Evolutionary conservation across 2,797 vertebrate genomes (phyloP), one percentile per base, ranked within the genome.

Genomic region (Liparis tanakae): DNA sequence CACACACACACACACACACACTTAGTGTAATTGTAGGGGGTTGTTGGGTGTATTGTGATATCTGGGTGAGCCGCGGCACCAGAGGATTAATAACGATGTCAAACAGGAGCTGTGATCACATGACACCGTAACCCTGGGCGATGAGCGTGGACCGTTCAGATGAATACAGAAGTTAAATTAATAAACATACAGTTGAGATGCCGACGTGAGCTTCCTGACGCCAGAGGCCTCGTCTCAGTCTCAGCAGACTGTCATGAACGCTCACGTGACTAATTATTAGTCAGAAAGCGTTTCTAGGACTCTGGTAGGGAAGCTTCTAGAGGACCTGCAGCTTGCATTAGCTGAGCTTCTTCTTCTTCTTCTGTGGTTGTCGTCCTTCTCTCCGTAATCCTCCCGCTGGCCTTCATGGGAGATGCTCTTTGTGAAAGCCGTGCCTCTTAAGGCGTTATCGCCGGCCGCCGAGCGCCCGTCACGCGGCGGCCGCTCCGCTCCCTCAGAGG

Each of bases 71-170:
- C 83, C 71, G 76, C 85, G 80, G 70, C 63, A 50, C 13, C 65
- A 22, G 70, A 62, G 72, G 85, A 93, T 94, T 92, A 91, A 92
- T 91, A 90, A 91, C 93, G 89, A 90, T 85, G 56, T 81, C 86
- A 88, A 91, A 86, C 33, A 65, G 44, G 54, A 87, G 78, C 84
- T 82, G 54, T 59, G 78, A 78, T 78, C 25, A 78, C 80, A 77
- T 79, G 80, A 79, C 25, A 30, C 25, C 2, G 25, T 30, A 2
- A 30, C 25, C 1, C 25, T 4, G 25, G 25, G 25, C 4, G 25
- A 30, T 30, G 2, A 1, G 4, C 4, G 25, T 30, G 25, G 2
- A 30, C 25, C 4, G 2, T 30, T 30, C 25, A 30, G 4, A 30
- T 30, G 4, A 30, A 30, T 30, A 30, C 25, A 30, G 2, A 30